Evolutionary conservation across 2,113 vertebrate genomes (phyloP).

Genomic region (Strix aluco): DNA sequence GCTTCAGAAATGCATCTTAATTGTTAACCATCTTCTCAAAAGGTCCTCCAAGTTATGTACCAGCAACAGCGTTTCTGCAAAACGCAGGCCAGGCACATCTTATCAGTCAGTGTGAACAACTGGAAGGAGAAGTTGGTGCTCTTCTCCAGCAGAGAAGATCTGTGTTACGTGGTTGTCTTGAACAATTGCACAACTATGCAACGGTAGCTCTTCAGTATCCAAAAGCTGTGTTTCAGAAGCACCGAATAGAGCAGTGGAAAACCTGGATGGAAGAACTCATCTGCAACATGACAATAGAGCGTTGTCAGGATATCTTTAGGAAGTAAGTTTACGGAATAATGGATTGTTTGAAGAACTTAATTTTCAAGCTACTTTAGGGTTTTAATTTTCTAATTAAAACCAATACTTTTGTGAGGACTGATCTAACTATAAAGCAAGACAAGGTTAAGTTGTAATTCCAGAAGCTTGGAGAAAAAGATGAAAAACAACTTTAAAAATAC

Average conservation of each 20-base stretch:
- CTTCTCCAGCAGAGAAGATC: slow-evolving; percentile 93
- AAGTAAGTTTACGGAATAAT: slow-evolving; percentile 78
- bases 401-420: background rate
- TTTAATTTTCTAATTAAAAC: background rate
- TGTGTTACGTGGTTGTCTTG: slow-evolving; percentile 87
- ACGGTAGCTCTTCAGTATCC: slow-evolving; percentile 97
- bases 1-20: background rate
- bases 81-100: slow-evolving; percentile 96
- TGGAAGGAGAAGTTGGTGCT: slow-evolving; percentile 89
- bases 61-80: slow-evolving; percentile 94
- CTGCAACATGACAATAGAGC: slow-evolving; percentile 88
- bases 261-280: slow-evolving; percentile 96
- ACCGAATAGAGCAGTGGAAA: slow-evolving; percentile 93
- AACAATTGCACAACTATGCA: slow-evolving; percentile 96
- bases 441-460: background rate
- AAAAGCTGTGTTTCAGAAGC: slow-evolving; percentile 87
- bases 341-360: background rate
- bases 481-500: background rate
- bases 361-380: background rate
- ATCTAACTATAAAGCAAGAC: background rate
- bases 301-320: slow-evolving; percentile 88
- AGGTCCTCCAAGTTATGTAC: slow-evolving; percentile 98
- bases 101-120: slow-evolving; percentile 93
- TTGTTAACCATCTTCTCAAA: slow-evolving; percentile 4
- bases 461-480: background rate